These are phyloP conservation scores for Zoanthus solanderi DNA, from an alignment of 92 coral and sea anemone genomes.

Conservation along the genomic window DNA sequence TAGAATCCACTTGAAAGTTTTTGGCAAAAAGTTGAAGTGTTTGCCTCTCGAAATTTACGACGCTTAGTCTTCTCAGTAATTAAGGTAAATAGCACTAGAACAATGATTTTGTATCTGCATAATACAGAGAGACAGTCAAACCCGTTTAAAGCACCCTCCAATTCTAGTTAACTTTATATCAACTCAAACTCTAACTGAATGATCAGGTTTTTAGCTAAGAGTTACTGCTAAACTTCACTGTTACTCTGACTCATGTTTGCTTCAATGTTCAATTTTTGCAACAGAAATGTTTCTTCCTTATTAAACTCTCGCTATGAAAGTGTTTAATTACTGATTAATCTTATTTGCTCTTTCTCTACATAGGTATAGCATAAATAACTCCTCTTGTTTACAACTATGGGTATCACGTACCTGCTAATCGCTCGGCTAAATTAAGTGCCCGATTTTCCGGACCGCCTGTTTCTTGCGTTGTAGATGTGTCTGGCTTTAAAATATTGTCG, in stretches of 20 bases:
- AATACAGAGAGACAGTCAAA: neutral
- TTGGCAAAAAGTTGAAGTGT: neutral
- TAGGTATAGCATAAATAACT: too few relatives aligned
- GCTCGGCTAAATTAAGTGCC: slow-evolving; percentile 95
- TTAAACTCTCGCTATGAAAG: neutral
- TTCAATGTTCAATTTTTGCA: neutral
- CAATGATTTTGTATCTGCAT: neutral
- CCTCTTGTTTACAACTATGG: neutral
- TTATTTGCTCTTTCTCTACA: neutral
- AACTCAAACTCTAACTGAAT: neutral
- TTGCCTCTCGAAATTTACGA: neutral
- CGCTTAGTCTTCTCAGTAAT: neutral
- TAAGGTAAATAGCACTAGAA: neutral
- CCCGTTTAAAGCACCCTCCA: neutral
- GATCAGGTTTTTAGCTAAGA: neutral
- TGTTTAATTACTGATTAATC: neutral
- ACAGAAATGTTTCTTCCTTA: neutral
- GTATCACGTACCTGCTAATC: slow-evolving; percentile 85
- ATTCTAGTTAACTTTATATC: neutral
- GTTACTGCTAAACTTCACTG: neutral
- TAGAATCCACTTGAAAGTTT: neutral
- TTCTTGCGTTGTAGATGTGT: slow-evolving; percentile 76
- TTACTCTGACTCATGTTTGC: neutral
- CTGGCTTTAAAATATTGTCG: slow-evolving; percentile 96
- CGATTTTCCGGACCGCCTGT: slow-evolving; percentile 88